Evolutionary conservation across 2,797 vertebrate genomes (phyloP).

Genomic region (Lithobates sylvaticus): DNA sequence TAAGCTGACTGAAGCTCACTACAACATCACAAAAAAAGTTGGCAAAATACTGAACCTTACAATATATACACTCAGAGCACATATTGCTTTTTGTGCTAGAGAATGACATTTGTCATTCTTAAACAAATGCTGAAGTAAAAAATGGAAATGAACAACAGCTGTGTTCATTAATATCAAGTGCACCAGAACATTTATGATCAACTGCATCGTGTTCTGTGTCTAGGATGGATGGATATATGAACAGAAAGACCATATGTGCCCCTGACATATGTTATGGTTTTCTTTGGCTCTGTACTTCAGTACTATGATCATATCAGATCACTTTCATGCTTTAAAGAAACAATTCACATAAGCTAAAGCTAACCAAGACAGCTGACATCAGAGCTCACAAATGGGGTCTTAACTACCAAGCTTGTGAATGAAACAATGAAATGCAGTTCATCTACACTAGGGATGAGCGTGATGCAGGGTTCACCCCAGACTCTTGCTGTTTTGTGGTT

Average conservation of each 20-base stretch:
- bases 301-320: neutral
- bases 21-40: too few species aligned
- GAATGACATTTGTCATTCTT: too few species aligned
- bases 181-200: neutral
- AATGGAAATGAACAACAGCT: constrained; percentile 14
- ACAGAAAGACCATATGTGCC: neutral
- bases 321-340: neutral
- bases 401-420: neutral
- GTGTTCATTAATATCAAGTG: neutral
- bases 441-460: too few species aligned
- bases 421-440: too few species aligned
- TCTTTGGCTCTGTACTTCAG: constrained; percentile 10
- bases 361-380: neutral
- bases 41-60: too few species aligned
- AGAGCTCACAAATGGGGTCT: neutral
- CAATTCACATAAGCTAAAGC: neutral
- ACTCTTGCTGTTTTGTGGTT: too few species aligned
- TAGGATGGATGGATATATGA: neutral
- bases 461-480: too few species aligned
- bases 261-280: constrained; percentile 4
- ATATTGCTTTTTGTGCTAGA: too few species aligned
- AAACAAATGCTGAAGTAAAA: neutral
- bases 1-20: too few species aligned
- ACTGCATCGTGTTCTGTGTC: neutral
- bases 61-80: too few species aligned